phyloP scores from a whole-genome alignment of 2,113 vertebrate genomes.

The Sebastes schlegelii region DNA sequence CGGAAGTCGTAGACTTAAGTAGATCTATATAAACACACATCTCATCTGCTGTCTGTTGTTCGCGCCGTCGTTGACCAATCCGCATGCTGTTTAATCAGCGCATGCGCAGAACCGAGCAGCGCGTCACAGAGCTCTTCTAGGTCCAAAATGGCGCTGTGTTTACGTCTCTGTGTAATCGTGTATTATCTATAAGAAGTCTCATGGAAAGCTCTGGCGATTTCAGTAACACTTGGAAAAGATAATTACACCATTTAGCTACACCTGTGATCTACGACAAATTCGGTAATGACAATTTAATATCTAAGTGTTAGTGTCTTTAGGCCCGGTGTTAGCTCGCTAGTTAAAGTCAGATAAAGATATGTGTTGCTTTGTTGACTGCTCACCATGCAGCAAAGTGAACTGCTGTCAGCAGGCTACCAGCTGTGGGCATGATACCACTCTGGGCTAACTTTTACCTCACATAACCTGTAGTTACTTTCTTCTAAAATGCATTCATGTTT shows the following conservation, averaged over 20 bases:
- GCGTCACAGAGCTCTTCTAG: constrained; percentile 23
- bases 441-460: not conserved
- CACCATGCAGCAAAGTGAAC: not conserved
- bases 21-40: constrained; percentile 26
- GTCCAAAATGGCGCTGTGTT: constrained; percentile 84
- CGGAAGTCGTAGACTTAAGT: constrained; percentile 27
- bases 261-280: not conserved
- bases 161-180: constrained; percentile 59
- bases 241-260: constrained; percentile 14
- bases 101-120: not conserved
- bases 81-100: constrained; percentile 24
- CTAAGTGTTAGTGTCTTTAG: not conserved
- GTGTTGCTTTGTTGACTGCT: not conserved
- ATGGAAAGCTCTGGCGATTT: constrained; percentile 44
- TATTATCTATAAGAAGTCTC: constrained; percentile 48
- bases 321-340: constrained; percentile 31
- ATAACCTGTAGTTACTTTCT: not conserved
- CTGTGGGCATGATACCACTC: not conserved
- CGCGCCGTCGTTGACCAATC: not conserved
- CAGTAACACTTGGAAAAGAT: constrained; percentile 3
- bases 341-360: not conserved
- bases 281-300: constrained; percentile 38
- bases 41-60: rapidly evolving
- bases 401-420: rapidly evolving
- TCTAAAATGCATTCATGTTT: not conserved